Evolutionary conservation across 1,140 invertebrate species (phyloP), one percentile per base, ranked within the genome.

Genomic region (Thaumatotibia leucotreta): DNA sequence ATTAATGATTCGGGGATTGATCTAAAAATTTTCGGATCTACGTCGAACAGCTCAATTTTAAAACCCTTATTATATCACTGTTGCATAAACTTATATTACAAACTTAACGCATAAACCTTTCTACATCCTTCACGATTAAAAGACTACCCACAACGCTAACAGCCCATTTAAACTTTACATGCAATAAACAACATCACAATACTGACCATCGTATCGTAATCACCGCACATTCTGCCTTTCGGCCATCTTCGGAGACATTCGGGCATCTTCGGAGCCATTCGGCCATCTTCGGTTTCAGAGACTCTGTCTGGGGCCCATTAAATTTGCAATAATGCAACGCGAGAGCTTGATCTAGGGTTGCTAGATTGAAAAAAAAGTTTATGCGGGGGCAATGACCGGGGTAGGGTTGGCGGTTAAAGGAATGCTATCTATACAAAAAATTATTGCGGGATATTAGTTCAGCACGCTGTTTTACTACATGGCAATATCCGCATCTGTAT

Each of bases 241-340:
- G 52, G 23, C 23, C 39, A 20, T 45, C 52, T 58, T 27, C 24
- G 24, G 17, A 50, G 49, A 11, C 20, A 50, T 23, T 6, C 14
- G 3, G 33, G 2, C 2, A 29, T 14, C 2, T 6, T 58, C 52
- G 52, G n/a, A n/a, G 11, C 4, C 23, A 27, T 58, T 58, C 52
- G 52, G 23, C 23, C 39, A 20, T 45, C 52, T 58, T 27, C 24
- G 24, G 52, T 27, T 24, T 11, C 10, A 6, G 9, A 23, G 39
- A 49, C 39, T 49, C 2, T 58, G 74, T 80, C 71, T 67, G 67
- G 64, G 71, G 73, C 31, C 74, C 77, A 83, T 83, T 81, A 83
- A 83, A 78, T 74, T 67, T 69, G 78, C 77, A 79, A 83, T 81
- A 79, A 83, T 73, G 76, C 69, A 78, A 65, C 66, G 72, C 73